phyloP scores from a whole-genome alignment of 1,140 invertebrate genomes.

The Hypothenemus hampei region DNA sequence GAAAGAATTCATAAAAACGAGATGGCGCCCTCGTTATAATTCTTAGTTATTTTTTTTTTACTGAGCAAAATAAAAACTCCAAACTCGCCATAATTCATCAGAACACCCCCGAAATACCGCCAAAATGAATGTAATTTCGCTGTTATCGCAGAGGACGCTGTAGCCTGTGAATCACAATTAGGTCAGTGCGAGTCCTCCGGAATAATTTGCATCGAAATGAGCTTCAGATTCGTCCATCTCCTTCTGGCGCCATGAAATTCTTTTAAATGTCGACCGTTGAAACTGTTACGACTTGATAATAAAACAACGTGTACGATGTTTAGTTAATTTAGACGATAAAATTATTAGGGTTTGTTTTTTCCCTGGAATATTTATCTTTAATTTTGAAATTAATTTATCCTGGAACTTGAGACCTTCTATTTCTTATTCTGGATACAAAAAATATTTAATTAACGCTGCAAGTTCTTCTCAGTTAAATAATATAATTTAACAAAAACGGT shows the following conservation, averaged over 20 bases:
- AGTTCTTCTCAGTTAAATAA: too few relatives aligned
- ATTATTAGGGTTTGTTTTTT: too few relatives aligned
- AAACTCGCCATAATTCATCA: constrained; percentile 11
- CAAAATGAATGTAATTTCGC: constrained; percentile 22
- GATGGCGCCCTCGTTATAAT: constrained; percentile 3
- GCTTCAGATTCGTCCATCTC: neutral
- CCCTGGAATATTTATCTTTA: too few relatives aligned
- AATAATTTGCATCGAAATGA: constrained; percentile 15
- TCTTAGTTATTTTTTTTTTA: neutral
- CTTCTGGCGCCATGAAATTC: neutral
- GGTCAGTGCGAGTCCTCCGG: constrained; percentile 6
- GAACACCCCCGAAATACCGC: constrained; percentile 10
- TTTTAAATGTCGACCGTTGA: too few relatives aligned
- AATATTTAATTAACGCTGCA: too few relatives aligned
- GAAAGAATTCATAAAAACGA: neutral
- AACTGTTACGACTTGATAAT: too few relatives aligned
- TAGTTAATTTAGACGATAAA: too few relatives aligned
- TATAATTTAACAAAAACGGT: too few relatives aligned
- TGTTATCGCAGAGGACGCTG: constrained; percentile 13
- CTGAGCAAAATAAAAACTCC: constrained; percentile 1
- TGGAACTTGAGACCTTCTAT: too few relatives aligned
- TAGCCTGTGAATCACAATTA: constrained; percentile 16
- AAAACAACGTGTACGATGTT: too few relatives aligned
- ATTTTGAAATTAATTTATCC: too few relatives aligned
- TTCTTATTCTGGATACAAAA: too few relatives aligned